Evolutionary conservation across 2,797 vertebrate species (phyloP), one percentile per base, ranked within the genome.

Genomic region (Chromobotia macracanthus): DNA sequence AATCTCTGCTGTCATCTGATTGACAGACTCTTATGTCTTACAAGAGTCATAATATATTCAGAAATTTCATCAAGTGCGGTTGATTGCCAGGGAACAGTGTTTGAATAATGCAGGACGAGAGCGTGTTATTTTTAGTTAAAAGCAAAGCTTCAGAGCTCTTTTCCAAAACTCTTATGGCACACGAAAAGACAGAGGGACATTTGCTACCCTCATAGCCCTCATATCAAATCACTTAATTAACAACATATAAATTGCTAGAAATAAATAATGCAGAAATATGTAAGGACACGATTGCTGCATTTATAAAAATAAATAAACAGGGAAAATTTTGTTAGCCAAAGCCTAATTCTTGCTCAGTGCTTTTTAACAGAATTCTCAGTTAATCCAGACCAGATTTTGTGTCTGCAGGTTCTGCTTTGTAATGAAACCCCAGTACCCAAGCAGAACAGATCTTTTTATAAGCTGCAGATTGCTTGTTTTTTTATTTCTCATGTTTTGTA

Each of bases 301-400:
- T 78, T 74, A 86, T 79, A 72, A 79, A 83, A 80, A 84, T 81
- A 50, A 56, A 86, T 81, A 51, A 70, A 84, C 9, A 50, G 28
- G 10, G 1, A 35, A 80, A 81, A 82, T 73, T 50, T 76, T 78
- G 80, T 85, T 86, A 83, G 80, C 84, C 79, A 68, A 80, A 72
- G 63, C 58, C 66, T 77, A 75, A 56, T 76, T 74, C 77, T 79
- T 72, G 63, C 66, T 72, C 77, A 19, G 71, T 10, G 13, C 41
- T 75, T 82, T 82, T 85, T 81, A 85, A 86, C 80, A 60, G 25
- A 70, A 79, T 61, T 70, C 74, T 82, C 75, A 77, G 80, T 87
- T 83, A 79, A 84, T 86, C 82, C 74, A 65, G n/a, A n/a, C 10
- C 60, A 73, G 35, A 46, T 75, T 71, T 69, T 60, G 72, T 69